Base-by-base conservation (phyloP, 1,140 invertebrate species). In the Phortica variegata region DNA sequence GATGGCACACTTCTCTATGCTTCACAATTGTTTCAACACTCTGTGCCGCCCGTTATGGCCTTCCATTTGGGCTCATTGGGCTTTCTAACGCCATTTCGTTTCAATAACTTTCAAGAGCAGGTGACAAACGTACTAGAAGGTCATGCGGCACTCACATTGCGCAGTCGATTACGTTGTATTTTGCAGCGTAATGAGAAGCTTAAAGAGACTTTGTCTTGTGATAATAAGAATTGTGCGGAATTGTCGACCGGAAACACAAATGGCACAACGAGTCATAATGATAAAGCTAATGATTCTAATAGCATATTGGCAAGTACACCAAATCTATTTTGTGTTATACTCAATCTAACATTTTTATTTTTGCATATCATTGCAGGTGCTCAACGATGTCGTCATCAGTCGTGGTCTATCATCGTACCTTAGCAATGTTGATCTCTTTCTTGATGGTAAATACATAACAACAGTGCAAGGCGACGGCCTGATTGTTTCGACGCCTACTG, bases 31-130 rank as follows among this genome's bases (percentile, higher is more conserved):
- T 98, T 97, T 65, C 83, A 97, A 85, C 87, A 94, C 83, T 95
- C 92, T n/a, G 93, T 97, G 34, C 95, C 95, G 26, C 95, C 95
- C 6, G 90, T 97, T 7, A 96, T 97, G 93, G 93, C 95, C 39
- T 98, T 97, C 79, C 93, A 98, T 77, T 82, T 97, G 49, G 95
- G 94, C 15, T 97, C 93, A 1, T 79, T 98, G 20, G 94, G 95
- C 1, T 97, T 98, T 75, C 82, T 98, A 1, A 96, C 94, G 7
- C 93, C 94, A 3, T 97, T 97, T 77, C 88, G 91, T 73, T 95
- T 97, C 79, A 88, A 93, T 54, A 92, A 95, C 74, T 97, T 95
- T 69, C 88, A 94, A 73, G 89, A 93, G 47, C 90, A 96, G 83
- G 90, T 97, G n/a, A 90, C 86, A 46, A 90, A 91, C 74, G 91